Evolutionary conservation across 2,113 vertebrate species (phyloP), one percentile per base, ranked within the genome.

Genomic region (Paramormyrops kingsleyae): DNA sequence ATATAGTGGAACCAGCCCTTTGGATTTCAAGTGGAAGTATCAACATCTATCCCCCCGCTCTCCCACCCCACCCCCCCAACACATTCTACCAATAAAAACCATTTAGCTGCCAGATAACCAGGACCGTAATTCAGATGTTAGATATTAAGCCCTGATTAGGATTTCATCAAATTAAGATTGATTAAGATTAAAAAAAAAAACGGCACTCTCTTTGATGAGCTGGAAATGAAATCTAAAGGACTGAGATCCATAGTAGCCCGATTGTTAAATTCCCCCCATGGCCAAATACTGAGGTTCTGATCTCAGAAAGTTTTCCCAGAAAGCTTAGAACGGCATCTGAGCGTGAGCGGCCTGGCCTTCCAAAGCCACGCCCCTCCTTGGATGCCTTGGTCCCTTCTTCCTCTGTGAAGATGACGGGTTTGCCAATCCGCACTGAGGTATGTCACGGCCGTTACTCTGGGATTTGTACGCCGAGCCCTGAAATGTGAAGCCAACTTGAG

Each of bases 351-450:
- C 87, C 90, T 92, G 95, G 94, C 95, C 94, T 96, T 95, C 94
- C 95, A 96, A 94, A 92, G 94, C 91, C 0, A 0, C 87, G 86
- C 47, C 84, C 0, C 90, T 88, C 90, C 95, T 95, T 92, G 95
- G 96, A 94, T 93, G 92, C 91, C 93, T 94, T 83, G 93, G 94
- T 91, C 91, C 93, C 85, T 89, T 90, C 92, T 46, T 90, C 92
- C 46, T 90, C 88, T 94, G 93, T 92, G 88, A 93, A 95, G 90
- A 92, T 91, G 93, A 89, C 93, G 93, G 93, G 89, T 93, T 93
- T 94, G 94, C 95, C 95, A 94, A 94, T 95, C 95, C 93, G 92
- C 92, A 91, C 87, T 91, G 95, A 95, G 92, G 96, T 94, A 95
- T 92, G 94, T 92, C 94, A 93, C 90, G 86, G 44, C 53, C 91